Percentiles rank a stretch among this genome's conserved stretches.
These are phyloP conservation scores for Sylvilagus floridanus DNA, from an alignment of 2,797 vertebrate species.

Conservation along the genomic window DNA sequence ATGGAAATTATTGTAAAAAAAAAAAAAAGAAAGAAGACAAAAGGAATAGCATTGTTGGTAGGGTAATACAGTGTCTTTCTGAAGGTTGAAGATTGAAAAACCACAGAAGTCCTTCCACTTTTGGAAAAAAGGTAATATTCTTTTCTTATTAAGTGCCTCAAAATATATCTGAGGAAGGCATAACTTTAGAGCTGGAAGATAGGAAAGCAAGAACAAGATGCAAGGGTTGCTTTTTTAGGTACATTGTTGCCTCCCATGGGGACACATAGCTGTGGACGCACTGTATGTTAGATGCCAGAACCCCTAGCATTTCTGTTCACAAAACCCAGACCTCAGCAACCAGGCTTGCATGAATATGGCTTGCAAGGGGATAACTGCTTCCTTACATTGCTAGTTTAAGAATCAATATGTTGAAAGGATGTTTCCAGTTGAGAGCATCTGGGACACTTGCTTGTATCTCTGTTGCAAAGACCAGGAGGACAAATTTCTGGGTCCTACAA, in stretches of 20 bases:
- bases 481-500: not conserved
- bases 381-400: not conserved
- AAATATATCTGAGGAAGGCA: not conserved
- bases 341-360: not conserved
- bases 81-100: not conserved
- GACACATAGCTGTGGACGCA: not conserved
- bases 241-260: accelerated
- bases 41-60: not conserved
- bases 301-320: not conserved
- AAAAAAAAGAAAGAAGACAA: not conserved
- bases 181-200: not conserved
- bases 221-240: not conserved
- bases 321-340: not conserved
- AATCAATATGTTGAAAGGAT: not conserved
- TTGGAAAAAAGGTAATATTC: not conserved
- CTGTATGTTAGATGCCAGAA: not conserved
- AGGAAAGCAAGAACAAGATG: not conserved
- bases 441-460: no score
- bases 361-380: not conserved
- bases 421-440: not conserved
- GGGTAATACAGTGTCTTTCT: not conserved
- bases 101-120: not conserved
- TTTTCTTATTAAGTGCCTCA: not conserved
- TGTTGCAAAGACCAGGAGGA: not conserved
- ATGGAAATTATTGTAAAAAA: no score